Conservation (phyloP, 2,797 vertebrate species). For the Allobates femoralis region DNA sequence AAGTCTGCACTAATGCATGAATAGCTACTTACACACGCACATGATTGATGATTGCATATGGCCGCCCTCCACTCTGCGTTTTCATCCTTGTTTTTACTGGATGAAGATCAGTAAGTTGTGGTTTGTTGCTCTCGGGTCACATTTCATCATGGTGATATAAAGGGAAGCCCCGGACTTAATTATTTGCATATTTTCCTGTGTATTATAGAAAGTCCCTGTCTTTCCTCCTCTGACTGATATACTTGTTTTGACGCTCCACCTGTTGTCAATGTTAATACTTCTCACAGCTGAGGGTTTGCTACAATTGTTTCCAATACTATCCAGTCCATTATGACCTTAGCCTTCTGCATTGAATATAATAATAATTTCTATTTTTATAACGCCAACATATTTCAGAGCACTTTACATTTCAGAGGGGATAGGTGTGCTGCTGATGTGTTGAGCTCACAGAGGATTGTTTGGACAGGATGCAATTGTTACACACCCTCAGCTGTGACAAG, state of each 20-base stretch:
- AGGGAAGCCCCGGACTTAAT: conserved; percentile 39
- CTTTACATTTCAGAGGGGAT: background rate
- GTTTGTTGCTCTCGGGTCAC: conserved; percentile 4
- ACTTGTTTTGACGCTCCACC: conserved; percentile 27
- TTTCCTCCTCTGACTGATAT: background rate
- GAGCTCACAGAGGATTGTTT: too few relatives aligned
- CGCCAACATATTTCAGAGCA: too few relatives aligned
- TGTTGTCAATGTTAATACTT: background rate
- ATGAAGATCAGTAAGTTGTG: conserved; percentile 8
- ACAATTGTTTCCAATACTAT: background rate
- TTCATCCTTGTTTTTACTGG: background rate
- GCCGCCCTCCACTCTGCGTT: background rate
- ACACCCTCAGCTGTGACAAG: background rate
- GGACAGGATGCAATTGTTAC: background rate
- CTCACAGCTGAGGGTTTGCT: background rate
- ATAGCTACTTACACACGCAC: background rate
- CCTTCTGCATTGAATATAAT: background rate
- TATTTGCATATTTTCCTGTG: background rate
- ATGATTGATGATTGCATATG: background rate
- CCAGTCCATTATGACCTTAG: background rate
- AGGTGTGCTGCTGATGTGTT: background rate
- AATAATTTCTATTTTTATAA: too few relatives aligned
- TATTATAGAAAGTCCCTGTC: conserved; percentile 38
- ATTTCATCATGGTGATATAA: background rate
- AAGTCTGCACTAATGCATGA: conserved; percentile 70